phyloP scores from a whole-genome alignment of 2,888 invertebrate species.

The Mythimna ferrago region DNA sequence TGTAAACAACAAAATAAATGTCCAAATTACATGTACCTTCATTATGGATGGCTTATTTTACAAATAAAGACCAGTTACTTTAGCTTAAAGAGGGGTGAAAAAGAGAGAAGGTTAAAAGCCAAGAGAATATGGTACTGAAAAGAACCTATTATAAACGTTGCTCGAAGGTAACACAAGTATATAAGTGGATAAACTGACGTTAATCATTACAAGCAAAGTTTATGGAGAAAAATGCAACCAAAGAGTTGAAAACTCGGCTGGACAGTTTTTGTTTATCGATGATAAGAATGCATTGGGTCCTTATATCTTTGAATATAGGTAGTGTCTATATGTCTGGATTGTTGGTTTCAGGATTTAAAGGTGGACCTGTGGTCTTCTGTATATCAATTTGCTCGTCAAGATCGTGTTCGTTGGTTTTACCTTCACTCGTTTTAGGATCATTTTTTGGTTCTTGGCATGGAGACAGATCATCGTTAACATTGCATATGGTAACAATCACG shows the following conservation, averaged over 20 bases:
- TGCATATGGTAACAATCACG: slow-evolving; percentile 60
- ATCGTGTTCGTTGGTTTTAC: slow-evolving; percentile 4
- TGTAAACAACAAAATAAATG: background rate
- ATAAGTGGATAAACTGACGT: background rate
- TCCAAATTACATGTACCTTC: background rate
- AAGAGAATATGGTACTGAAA: background rate
- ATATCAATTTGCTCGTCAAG: background rate
- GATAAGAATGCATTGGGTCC: background rate
- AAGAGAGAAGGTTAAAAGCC: background rate
- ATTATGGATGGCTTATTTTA: slow-evolving; percentile 2
- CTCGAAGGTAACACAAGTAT: background rate
- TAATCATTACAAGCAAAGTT: background rate
- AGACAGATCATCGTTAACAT: slow-evolving; percentile 61
- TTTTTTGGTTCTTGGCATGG: slow-evolving; percentile 62
- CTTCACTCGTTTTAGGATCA: slow-evolving; percentile 40
- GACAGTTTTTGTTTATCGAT: background rate
- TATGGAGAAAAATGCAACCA: background rate
- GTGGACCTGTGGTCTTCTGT: no score
- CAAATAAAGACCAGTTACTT: background rate
- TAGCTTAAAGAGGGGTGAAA: background rate
- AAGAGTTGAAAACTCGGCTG: background rate
- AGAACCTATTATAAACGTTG: background rate
- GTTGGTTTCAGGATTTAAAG: no score
- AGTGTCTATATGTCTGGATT: background rate
- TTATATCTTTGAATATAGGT: background rate